Evolutionary conservation across 2,888 invertebrate genomes (phyloP), one percentile per base, ranked within the genome.

Genomic region (Lymantria dispar): DNA sequence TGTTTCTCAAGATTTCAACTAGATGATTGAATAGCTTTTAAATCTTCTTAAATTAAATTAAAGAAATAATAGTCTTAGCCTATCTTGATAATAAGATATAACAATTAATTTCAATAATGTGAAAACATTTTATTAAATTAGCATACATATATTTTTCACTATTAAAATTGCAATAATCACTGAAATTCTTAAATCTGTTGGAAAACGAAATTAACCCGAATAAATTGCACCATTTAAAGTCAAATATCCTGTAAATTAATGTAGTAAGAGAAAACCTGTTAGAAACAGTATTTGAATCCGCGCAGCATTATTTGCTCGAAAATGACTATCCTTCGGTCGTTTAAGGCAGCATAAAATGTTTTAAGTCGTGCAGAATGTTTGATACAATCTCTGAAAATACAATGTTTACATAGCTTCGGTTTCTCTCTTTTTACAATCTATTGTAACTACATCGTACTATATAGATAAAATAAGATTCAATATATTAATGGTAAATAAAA

Each of bases 231-330:
- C 33, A 33, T 33, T 22, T 22, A 22, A 2, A 33, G 5, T 33
- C 10, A 33, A 77, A 80, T 81, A 81, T 74, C 73, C 77, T 70
- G 72, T 70, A 74, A 75, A 80, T 79, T 73, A 79, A 78, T 78
- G 77, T 75, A 70, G 69, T 33, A 33, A 68, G 68, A 67, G 68
- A 73, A 76, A 78, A 33, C 75, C 78, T 77, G 71, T 66, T 75
- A 76, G 76, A 67, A 78, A 78, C 79, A 74, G 74, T 80, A 80
- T 76, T 73, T 72, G 77, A 75, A 77, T 77, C 73, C 72, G 77
- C 62, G 58, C 67, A 69, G 74, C 72, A 74, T 74, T 76, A 78
- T 82, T 80, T 72, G 66, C 70, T 62, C 60, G 68, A 56, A 63
- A 71, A 68, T 71, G 68, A 74, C 72, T 69, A 75, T 70, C 72